These are phyloP conservation scores for Carduelis carduelis DNA, from an alignment of 2,797 vertebrate species.

Conservation along the genomic window DNA sequence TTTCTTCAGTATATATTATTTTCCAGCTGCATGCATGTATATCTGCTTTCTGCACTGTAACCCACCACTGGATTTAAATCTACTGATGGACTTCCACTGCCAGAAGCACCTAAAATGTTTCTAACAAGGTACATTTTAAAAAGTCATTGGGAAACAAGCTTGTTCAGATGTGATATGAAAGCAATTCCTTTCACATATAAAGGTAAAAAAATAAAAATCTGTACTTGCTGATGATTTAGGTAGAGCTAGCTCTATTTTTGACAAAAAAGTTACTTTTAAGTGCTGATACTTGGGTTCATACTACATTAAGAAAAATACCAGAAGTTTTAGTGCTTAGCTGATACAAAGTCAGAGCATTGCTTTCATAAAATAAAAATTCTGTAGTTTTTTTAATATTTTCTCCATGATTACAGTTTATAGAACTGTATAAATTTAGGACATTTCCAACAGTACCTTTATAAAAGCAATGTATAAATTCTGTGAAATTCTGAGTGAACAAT, in stretches of 20 bases:
- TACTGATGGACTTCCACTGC: background rate
- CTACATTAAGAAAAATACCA: background rate
- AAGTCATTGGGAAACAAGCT: background rate
- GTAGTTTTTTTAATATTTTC: background rate
- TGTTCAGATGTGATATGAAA: background rate
- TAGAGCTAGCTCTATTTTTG: background rate
- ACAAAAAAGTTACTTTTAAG: background rate
- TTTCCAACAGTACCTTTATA: background rate
- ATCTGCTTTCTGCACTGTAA: background rate
- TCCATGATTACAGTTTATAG: background rate
- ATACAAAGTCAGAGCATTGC: background rate
- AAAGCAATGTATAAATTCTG: background rate
- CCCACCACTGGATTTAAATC: background rate
- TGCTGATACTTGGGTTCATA: background rate
- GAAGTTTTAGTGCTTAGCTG: background rate
- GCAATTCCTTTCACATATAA: background rate
- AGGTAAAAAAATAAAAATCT: background rate
- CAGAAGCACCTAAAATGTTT: background rate
- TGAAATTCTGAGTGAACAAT: background rate
- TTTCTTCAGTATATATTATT: background rate
- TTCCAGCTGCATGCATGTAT: background rate
- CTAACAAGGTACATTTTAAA: background rate
- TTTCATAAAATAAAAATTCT: background rate
- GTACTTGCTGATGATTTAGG: background rate
- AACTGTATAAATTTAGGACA: background rate